Evolutionary conservation across 2,797 vertebrate genomes (phyloP), one percentile per base, ranked within the genome.

Genomic region (Leptodactylus fallax): DNA sequence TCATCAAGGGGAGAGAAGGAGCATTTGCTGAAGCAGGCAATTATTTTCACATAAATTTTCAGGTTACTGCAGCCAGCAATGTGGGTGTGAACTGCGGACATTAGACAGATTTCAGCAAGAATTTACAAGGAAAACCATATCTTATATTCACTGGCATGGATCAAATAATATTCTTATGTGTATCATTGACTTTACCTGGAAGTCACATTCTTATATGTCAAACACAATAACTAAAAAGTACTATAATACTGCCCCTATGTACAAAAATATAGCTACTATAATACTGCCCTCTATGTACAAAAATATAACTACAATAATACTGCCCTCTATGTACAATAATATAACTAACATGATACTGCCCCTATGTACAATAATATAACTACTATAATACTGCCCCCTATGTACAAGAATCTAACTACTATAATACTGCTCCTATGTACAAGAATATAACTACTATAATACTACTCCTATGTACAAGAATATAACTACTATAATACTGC

Each of bases 371-470:
- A n/a, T n/a, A n/a, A n/a, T n/a, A n/a, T n/a, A n/a, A n/a, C n/a
- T n/a, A n/a, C n/a, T n/a, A n/a, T n/a, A n/a, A n/a, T n/a, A n/a
- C n/a, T n/a, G n/a, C n/a, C n/a, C n/a, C n/a, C n/a, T n/a, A n/a
- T n/a, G n/a, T n/a, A n/a, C n/a, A n/a, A n/a, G n/a, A n/a, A n/a
- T n/a, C n/a, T n/a, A n/a, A n/a, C n/a, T n/a, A n/a, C n/a, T n/a
- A n/a, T n/a, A n/a, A n/a, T n/a, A n/a, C n/a, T n/a, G n/a, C n/a
- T n/a, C n/a, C n/a, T n/a, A n/a, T n/a, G n/a, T n/a, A 65, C 63
- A 65, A 25, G 63, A 65, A 65, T 65, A 65, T 65, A 65, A 65
- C 63, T 65, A 65, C 63, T 65, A 65, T 65, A 65, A 65, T 65
- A 65, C 63, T 65, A 3, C 19, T 0, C 61, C 61, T 63, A 63